phyloP scores from a whole-genome alignment of 2,797 vertebrate species.

The Nannoperca australis region DNA sequence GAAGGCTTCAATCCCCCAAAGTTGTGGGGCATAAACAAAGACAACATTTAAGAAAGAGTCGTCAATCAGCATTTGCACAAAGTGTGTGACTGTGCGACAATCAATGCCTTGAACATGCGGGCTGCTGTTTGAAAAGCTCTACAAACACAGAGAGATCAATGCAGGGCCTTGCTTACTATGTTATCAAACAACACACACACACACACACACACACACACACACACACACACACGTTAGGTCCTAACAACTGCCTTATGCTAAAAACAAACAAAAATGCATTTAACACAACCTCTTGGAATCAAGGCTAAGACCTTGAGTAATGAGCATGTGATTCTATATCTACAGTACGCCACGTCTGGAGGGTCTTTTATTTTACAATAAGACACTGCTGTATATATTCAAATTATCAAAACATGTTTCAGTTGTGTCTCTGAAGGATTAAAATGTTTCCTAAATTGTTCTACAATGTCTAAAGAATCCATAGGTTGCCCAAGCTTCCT shows the following conservation, averaged over 20 bases:
- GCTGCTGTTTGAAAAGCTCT: slow-evolving; percentile 67
- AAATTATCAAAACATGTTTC: slow-evolving; percentile 21
- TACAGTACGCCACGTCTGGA: slow-evolving; percentile 1
- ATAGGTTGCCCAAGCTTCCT: slow-evolving; percentile 9
- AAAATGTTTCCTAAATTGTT: slow-evolving; percentile 26
- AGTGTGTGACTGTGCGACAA: slow-evolving; percentile 55
- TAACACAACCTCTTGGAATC: slow-evolving; percentile 46
- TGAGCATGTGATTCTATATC: slow-evolving; percentile 27
- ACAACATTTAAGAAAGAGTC: slow-evolving; percentile 58
- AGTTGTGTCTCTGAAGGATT: neutral
- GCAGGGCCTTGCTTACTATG: slow-evolving; percentile 48
- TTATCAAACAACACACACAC: slow-evolving; percentile 69
- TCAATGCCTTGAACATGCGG: slow-evolving; percentile 57
- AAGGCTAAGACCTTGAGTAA: slow-evolving; percentile 44
- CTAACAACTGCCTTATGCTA: slow-evolving; percentile 45
- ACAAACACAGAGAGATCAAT: slow-evolving; percentile 71
- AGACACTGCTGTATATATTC: slow-evolving; percentile 26
- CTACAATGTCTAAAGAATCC: slow-evolving; percentile 29
- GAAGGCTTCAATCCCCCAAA: slow-evolving; percentile 43
- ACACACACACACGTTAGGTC: slow-evolving; percentile 51
- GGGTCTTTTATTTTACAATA: slow-evolving; percentile 35
- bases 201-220: slow-evolving; percentile 47
- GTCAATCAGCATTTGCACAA: slow-evolving; percentile 75
- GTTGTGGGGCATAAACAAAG: slow-evolving; percentile 59
- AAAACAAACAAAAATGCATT: slow-evolving; percentile 54